Evolutionary conservation across 1,140 invertebrate genomes (phyloP), one percentile per base, ranked within the genome.

Genomic region (Aphelenchoides fujianensis): DNA sequence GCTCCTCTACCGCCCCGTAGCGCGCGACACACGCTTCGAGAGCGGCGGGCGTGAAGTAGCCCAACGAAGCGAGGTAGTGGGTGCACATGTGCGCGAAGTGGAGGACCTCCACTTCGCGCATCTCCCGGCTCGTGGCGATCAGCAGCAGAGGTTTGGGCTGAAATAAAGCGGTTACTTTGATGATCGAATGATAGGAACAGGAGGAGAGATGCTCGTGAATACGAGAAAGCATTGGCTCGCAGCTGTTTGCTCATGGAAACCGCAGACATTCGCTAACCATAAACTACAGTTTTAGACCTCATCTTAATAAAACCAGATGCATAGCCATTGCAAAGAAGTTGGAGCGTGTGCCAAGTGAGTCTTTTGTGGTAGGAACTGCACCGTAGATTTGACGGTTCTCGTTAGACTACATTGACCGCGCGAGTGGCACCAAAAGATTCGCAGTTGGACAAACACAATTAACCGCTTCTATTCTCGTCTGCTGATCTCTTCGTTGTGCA

Each of bases 141-240:
- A 59, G 55, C 5, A 59, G 28, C 5, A 59, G 28, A 5, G 55
- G 55, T 19, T 59, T 59, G 28, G 55, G 55, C 55, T 59, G n/a
- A n/a, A n/a, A n/a, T n/a, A n/a, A n/a, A n/a, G n/a, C n/a, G n/a
- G n/a, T n/a, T n/a, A n/a, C n/a, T n/a, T n/a, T n/a, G n/a, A n/a
- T n/a, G n/a, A n/a, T n/a, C n/a, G n/a, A n/a, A n/a, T n/a, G n/a
- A n/a, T n/a, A n/a, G n/a, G n/a, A n/a, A n/a, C n/a, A 12, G 41
- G 12, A 48, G 23, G 23, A 12, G 41, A 48, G 12, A 12, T 12
- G 23, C 12, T 48, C 23, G 41, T 48, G 12, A 48, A 48, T 48
- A 48, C 23, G 12, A 12, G 23, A 23, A 12, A 12, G 12, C n/a
- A 48, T 48, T 12, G 23, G 41, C 23, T 48, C 41, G 23, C 12